A percentile compares a stretch with the other conserved stretches of the same genome.
phyloP scores from a whole-genome alignment of 2,797 vertebrate genomes.

The Chrosomus eos region DNA sequence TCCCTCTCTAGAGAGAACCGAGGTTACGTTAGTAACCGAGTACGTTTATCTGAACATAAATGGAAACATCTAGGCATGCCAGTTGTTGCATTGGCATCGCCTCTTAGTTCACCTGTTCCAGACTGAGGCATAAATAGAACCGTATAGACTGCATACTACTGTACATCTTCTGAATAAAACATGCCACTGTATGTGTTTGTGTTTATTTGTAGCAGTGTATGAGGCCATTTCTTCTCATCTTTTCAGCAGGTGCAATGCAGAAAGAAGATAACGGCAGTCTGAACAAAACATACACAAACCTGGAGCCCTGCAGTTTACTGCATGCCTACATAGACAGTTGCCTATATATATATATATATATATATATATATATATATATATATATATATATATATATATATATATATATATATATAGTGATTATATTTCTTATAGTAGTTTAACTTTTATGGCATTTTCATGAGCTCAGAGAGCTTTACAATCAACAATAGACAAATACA shows the following conservation, averaged over 20 bases:
- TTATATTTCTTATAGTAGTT: no score
- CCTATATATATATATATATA: background rate
- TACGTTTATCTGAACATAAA: slow-evolving; percentile 59
- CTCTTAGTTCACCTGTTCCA: slow-evolving; percentile 26
- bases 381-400: no score
- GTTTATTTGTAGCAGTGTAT: background rate
- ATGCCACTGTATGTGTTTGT: slow-evolving; percentile 14
- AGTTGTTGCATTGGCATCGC: slow-evolving; percentile 42
- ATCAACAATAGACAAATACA: no score
- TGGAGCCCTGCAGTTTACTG: background rate
- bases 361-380: no score
- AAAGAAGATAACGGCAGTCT: background rate
- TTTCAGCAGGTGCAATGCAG: background rate
- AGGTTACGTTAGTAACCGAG: no score
- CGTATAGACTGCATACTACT: slow-evolving; percentile 30
- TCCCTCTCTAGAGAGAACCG: no score
- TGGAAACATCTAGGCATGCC: slow-evolving; percentile 39
- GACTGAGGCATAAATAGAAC: slow-evolving; percentile 6
- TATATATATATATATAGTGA: no score
- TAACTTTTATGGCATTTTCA: no score
- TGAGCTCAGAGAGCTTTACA: no score
- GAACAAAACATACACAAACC: background rate
- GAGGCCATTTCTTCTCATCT: background rate
- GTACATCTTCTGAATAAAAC: slow-evolving; percentile 44
- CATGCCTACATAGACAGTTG: background rate